Base-by-base conservation (phyloP, 2,113 vertebrate species). In the Phrynosoma platyrhinos region DNA sequence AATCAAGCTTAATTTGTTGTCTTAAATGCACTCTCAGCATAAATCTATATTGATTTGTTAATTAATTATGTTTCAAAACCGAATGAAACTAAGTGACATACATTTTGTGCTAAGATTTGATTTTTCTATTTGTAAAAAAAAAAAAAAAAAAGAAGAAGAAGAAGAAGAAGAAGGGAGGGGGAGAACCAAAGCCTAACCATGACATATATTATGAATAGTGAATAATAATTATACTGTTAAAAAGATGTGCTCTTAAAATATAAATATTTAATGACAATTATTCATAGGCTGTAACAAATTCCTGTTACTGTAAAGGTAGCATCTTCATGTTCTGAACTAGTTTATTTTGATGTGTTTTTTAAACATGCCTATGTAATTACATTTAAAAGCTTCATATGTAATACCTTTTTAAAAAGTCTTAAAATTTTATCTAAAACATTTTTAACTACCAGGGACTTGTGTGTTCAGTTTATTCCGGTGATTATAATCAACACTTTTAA, bases 401-500 rank as follows among this genome's bases (percentile, higher is more conserved):
- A 27, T 64, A 20, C 14, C 13, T 27, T 82, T 47, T 64, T 14
- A 87, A 55, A 21, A 36, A 71, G 20, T 71, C 55, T 1, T 16
- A 62, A 62, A 36, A 62, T 71, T 64, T 52, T 10, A 36, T 71
- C 40, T 32, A 72, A 72, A 27, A 69, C 9, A 14, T 5, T 79
- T 79, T 55, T 53, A 23, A 79, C 52, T 42, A 53, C 4, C 78
- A 71, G 7, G 76, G 27, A 72, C 72, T 58, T 83, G 0, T 88
- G 58, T 89, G 90, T 85, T 90, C n/a, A 32, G 71, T 21, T 86
- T 94, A 87, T 87, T 87, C 5, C 83, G 79, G 58, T 90, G 77
- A 62, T 93, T 89, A 21, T 88, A 92, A 66, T 92, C 91, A 90
- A 88, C 0, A 9, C 2, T 25, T 83, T 32, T 6, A 32, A 91